Evolutionary conservation across 2,113 vertebrate species (phyloP).

Genomic region (Lonchura striata): DNA sequence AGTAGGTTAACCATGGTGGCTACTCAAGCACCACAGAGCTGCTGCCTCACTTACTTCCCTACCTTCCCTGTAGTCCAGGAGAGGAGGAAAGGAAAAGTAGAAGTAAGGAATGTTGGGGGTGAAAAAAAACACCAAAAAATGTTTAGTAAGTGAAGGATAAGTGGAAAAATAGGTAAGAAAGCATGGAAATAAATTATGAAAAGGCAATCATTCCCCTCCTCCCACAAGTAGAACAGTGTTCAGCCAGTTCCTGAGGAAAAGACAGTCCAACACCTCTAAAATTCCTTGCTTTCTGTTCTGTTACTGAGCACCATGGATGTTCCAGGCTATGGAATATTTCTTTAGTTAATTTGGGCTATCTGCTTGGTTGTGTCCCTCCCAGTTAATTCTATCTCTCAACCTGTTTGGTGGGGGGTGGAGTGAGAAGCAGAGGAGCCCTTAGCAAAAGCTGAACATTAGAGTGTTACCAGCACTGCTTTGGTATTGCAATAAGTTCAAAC

Average conservation of each 20-base stretch:
- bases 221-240: rapidly evolving
- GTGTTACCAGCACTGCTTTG: neutral
- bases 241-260: neutral
- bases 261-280: neutral
- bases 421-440: neutral
- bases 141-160: neutral
- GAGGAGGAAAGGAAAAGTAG: neutral
- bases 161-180: neutral
- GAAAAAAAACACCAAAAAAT: neutral
- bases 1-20: neutral
- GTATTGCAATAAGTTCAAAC: rapidly evolving
- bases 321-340: neutral
- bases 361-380: neutral
- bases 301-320: neutral
- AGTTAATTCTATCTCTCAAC: neutral
- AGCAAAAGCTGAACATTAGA: neutral
- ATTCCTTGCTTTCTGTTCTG: neutral
- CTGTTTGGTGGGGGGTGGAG: neutral
- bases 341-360: neutral
- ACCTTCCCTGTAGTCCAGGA: rapidly evolving
- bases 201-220: neutral
- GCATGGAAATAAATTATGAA: neutral
- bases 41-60: neutral
- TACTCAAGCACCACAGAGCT: neutral
- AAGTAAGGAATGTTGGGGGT: neutral